Conservation (phyloP, 1,140 invertebrate species). For the Trichomalopsis sarcophagae region DNA sequence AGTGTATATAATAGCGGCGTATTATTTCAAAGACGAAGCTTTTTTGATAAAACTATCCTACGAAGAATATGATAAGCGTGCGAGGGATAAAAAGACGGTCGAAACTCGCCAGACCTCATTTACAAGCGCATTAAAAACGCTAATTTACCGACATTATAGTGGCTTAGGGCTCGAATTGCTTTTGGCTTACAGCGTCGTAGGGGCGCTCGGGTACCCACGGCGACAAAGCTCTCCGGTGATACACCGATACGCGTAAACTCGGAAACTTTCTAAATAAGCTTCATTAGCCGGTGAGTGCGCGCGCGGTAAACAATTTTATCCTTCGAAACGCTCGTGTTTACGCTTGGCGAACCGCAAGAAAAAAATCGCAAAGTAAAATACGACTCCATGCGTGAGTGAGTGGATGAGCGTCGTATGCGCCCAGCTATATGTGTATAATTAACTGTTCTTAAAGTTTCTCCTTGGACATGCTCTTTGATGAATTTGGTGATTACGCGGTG, state of each 20-base stretch:
- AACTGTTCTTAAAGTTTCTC: no score
- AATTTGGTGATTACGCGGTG: no score
- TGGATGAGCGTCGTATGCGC: background rate
- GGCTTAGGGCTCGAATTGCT: background rate
- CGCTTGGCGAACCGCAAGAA: background rate
- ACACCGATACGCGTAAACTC: conserved; percentile 2
- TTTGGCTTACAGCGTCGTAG: conserved; percentile 8
- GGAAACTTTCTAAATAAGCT: conserved; percentile 20
- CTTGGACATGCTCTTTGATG: no score
- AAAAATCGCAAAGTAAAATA: conserved; percentile 1
- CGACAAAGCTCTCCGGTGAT: background rate
- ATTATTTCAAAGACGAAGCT: background rate
- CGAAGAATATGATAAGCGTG: background rate
- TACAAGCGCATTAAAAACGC: conserved; percentile 1
- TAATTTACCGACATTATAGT: background rate
- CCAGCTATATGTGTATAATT: background rate
- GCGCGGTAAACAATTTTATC: background rate
- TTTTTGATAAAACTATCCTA: background rate
- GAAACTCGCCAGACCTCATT: background rate
- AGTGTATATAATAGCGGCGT: background rate
- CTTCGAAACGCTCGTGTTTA: background rate
- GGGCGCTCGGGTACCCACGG: no score
- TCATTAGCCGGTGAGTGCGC: background rate
- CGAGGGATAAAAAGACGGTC: background rate
- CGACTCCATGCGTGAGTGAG: background rate